phyloP scores from a whole-genome alignment of 2,797 vertebrate species.

The Poeciliopsis presidionis region DNA sequence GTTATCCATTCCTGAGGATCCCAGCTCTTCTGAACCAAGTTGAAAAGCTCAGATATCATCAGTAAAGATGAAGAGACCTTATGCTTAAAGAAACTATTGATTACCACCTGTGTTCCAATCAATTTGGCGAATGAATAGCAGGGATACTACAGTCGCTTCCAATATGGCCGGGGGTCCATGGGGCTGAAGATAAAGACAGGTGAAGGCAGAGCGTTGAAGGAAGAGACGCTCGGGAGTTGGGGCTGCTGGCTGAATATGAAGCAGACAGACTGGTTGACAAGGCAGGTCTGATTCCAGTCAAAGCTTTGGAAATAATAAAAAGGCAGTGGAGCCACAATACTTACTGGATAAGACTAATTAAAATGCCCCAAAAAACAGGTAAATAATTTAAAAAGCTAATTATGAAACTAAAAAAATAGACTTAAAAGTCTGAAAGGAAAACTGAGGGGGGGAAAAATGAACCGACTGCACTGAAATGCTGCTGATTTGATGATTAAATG shows the following conservation, averaged over 20 bases:
- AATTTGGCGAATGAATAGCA: constrained; percentile 4
- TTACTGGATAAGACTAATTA: background rate
- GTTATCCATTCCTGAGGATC: too few species aligned
- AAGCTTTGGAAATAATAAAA: background rate
- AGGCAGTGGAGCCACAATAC: background rate
- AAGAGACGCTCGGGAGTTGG: constrained; percentile 4
- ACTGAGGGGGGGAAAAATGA: background rate
- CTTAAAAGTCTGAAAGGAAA: background rate
- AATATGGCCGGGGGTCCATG: background rate
- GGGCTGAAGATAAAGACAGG: constrained; percentile 6
- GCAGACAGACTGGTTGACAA: constrained; percentile 12
- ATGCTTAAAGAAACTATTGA: background rate
- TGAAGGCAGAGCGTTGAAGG: background rate
- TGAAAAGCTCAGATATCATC: background rate
- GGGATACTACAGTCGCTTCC: constrained; percentile 1
- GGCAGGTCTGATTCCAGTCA: constrained; percentile 1
- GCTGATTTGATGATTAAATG: constrained; percentile 4
- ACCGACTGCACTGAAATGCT: background rate
- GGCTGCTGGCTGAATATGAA: constrained; percentile 23
- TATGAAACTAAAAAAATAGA: background rate
- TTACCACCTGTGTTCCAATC: background rate
- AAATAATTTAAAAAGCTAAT: background rate
- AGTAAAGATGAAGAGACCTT: background rate
- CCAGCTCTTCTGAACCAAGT: background rate
- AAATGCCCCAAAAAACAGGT: background rate